Percentiles rank a stretch among this genome's conserved stretches.
These are phyloP conservation scores for Cepaea hortensis DNA, from an alignment of 2,888 invertebrate species.

Conservation along the genomic window DNA sequence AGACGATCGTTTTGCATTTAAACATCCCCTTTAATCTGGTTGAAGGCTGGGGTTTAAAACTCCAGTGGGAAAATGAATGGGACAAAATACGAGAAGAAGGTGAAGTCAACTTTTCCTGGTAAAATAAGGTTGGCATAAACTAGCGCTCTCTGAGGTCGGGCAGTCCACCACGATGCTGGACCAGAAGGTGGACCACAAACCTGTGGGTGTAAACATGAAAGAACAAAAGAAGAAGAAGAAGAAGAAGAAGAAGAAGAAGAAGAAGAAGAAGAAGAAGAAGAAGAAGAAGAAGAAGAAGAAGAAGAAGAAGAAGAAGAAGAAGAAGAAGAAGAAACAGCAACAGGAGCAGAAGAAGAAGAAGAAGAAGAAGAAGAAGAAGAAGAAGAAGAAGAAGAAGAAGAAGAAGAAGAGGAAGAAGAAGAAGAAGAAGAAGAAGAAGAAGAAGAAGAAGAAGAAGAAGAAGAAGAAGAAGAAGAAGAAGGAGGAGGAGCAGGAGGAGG, in stretches of 20 bases:
- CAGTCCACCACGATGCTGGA: neutral
- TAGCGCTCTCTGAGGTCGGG: too few species aligned
- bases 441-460: conserved; percentile 35
- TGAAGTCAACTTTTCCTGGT: too few species aligned
- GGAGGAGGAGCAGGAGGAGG: neutral
- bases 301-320: neutral
- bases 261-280: conserved; percentile 38
- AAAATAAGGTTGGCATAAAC: too few species aligned
- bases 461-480: conserved; percentile 39
- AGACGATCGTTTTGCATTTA: too few species aligned
- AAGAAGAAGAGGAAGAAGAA: conserved; percentile 38
- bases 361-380: conserved; percentile 8
- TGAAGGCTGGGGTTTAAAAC: too few species aligned
- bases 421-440: conserved; percentile 38
- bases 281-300: conserved; percentile 36
- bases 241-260: conserved; percentile 39
- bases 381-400: conserved; percentile 21
- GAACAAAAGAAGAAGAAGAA: conserved; percentile 22
- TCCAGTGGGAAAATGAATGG: too few species aligned
- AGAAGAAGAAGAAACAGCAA: neutral
- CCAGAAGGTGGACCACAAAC: neutral
- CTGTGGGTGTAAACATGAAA: too few species aligned
- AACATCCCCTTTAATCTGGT: too few species aligned
- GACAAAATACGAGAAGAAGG: too few species aligned
- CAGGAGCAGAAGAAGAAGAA: neutral